Percentiles rank a stretch among this genome's conserved stretches.
These are phyloP conservation scores for Drepana falcataria DNA, from an alignment of 2,888 invertebrate genomes.

Conservation along the genomic window DNA sequence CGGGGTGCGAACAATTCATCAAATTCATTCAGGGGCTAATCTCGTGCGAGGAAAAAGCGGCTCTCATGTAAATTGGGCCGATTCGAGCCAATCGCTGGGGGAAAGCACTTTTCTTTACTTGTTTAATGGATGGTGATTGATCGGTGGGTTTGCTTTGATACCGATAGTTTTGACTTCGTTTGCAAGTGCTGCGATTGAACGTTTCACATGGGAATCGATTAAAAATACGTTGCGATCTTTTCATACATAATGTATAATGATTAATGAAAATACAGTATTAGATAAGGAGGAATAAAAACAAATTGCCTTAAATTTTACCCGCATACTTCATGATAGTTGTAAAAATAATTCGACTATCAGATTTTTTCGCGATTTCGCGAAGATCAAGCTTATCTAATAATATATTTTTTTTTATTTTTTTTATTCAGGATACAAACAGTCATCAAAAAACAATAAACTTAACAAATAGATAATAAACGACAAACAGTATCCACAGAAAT, in stretches of 20 bases:
- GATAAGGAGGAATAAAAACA: too few species aligned
- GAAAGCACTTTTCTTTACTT: constrained; percentile 77
- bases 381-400: too few species aligned
- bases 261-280: too few species aligned
- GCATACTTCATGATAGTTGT: too few species aligned
- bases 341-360: too few species aligned
- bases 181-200: constrained; percentile 59
- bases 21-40: constrained; percentile 78
- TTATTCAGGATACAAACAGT: too few species aligned
- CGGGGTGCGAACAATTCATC: constrained; percentile 73
- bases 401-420: too few species aligned
- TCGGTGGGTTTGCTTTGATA: constrained; percentile 67
- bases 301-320: too few species aligned
- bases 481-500: too few species aligned
- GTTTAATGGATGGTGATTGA: constrained; percentile 79
- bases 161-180: constrained; percentile 74
- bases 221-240: constrained; percentile 17
- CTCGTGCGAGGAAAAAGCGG: constrained; percentile 78
- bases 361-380: too few species aligned
- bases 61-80: constrained; percentile 79
- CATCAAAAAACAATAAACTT: too few species aligned
- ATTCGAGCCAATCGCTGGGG: constrained; percentile 75
- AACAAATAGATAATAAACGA: too few species aligned
- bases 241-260: neutral
- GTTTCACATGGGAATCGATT: constrained; percentile 29